Evolutionary conservation across 2,797 vertebrate species (phyloP).

Genomic region (Sylvia borin): DNA sequence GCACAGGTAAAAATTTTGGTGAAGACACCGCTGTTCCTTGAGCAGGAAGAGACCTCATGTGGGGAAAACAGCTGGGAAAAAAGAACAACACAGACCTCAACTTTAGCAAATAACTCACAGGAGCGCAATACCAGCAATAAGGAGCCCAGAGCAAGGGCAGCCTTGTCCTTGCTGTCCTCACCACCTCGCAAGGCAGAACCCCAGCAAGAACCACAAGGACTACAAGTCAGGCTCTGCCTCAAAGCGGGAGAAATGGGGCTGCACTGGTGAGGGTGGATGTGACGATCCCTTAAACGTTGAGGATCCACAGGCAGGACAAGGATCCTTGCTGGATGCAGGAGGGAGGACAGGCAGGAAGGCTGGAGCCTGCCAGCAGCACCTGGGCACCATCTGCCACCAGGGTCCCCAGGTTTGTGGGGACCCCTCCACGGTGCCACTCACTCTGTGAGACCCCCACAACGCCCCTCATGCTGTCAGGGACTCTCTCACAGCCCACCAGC

Average conservation of each 20-base stretch:
- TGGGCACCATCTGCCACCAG: neutral
- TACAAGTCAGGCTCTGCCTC: neutral
- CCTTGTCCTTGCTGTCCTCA: neutral
- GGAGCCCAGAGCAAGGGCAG: neutral
- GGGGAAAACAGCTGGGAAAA: neutral
- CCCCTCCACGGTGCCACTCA: too few relatives aligned
- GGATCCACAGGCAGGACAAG: neutral
- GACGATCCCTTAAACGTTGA: accelerated
- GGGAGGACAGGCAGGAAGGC: neutral
- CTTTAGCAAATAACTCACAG: neutral
- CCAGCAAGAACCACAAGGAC: neutral
- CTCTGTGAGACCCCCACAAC: neutral
- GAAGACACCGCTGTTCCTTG: neutral
- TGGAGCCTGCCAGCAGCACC: neutral
- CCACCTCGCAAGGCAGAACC: neutral
- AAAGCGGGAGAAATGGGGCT: accelerated
- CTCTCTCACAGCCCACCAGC: neutral
- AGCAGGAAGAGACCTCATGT: neutral
- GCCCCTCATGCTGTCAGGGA: neutral
- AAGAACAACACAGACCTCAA: accelerated
- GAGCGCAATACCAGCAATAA: accelerated
- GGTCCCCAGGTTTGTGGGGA: neutral
- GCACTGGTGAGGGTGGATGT: accelerated
- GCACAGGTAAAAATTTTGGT: neutral
- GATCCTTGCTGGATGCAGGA: neutral